Evolutionary conservation across 1,140 invertebrate species (phyloP).

Genomic region (Babylonia areolata): DNA sequence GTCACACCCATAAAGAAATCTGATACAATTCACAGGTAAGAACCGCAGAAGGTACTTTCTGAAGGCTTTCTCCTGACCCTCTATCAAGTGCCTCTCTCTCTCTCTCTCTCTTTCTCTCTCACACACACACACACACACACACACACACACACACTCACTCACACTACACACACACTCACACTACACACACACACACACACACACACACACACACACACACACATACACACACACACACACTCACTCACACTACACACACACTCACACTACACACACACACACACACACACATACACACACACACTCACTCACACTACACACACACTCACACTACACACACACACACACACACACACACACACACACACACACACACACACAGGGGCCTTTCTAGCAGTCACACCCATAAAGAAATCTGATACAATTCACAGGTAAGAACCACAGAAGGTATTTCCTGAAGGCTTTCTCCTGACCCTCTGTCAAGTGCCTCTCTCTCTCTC

Average conservation of each 20-base stretch:
- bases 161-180: background rate
- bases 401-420: too few species aligned
- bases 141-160: background rate
- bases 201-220: background rate
- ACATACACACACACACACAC: conserved; percentile 14
- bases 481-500: too few species aligned
- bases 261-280: background rate
- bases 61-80: too few species aligned
- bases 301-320: background rate
- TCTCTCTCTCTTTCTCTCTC: too few species aligned
- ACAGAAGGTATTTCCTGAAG: too few species aligned
- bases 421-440: too few species aligned
- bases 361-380: conserved; percentile 11
- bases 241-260: background rate
- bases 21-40: too few species aligned
- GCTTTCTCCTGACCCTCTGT: too few species aligned
- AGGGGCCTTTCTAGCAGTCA: too few species aligned
- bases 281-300: background rate
- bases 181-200: background rate
- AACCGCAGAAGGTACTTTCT: too few species aligned
- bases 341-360: conserved; percentile 11
- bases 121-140: background rate
- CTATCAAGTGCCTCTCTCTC: too few species aligned
- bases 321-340: background rate
- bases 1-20: too few species aligned